Conservation (phyloP, 2,797 vertebrate species). For the Cynodonichthys magdalenae region DNA sequence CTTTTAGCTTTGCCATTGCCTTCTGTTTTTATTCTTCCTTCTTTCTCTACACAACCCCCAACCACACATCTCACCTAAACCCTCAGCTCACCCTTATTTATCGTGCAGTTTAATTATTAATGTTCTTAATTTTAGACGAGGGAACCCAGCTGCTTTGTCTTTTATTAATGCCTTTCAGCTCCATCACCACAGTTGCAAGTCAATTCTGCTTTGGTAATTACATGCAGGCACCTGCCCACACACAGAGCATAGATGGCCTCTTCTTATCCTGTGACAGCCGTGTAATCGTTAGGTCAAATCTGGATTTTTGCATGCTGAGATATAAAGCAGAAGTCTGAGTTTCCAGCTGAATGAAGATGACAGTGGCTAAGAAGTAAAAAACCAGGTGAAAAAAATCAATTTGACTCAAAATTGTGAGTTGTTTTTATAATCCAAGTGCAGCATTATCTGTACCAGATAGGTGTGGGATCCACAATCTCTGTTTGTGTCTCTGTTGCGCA, state of each 20-base stretch:
- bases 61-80: not conserved
- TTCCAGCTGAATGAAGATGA: too few relatives aligned
- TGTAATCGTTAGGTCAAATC: constrained; percentile 27
- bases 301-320: constrained; percentile 4
- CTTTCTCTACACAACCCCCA: constrained; percentile 1
- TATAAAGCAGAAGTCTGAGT: not conserved
- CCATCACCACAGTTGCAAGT: constrained; percentile 43
- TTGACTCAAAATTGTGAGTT: not conserved
- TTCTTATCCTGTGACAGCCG: constrained; percentile 17
- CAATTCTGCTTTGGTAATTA: constrained; percentile 60
- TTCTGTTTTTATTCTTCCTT: constrained; percentile 14
- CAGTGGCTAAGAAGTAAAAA: not conserved
- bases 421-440: not conserved
- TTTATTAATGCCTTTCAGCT: constrained; percentile 62
- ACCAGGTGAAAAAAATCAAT: too few relatives aligned
- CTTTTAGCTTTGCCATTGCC: constrained; percentile 43
- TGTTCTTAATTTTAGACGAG: constrained; percentile 62
- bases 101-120: constrained; percentile 72
- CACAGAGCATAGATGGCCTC: constrained; percentile 29
- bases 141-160: constrained; percentile 53
- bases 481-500: not conserved
- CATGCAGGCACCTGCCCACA: constrained; percentile 64
- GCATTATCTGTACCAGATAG: not conserved
- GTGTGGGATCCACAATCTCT: not conserved
- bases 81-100: constrained; percentile 49